Evolutionary conservation across 2,113 vertebrate species (phyloP), one percentile per base, ranked within the genome.

Genomic region (Pelecanoides urinatrix): DNA sequence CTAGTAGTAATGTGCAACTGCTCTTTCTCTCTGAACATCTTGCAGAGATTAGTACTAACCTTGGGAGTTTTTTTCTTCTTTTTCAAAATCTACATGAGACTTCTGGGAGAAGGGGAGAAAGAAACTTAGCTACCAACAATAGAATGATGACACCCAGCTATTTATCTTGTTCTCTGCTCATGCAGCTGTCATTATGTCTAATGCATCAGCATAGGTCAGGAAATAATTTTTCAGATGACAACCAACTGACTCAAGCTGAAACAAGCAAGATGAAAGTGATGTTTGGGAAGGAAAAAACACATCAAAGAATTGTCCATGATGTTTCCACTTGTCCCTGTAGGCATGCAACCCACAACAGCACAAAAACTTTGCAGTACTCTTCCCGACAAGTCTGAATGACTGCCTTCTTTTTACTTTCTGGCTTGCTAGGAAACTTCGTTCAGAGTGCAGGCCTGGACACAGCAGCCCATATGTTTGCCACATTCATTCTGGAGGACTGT

Each of bases 21-120:
- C 27, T 36, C 32, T 34, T 79, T 65, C 77, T 38, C n/a, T 90
- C 9, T 55, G 25, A 78, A 40, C 16, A 30, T 42, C 53, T 76
- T 70, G 29, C 29, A 50, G 38, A 36, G 38, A 44, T 40, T 38
- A 15, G 9, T 22, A 16, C 6, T 62, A 42, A n/a, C 20, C 0
- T 61, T 52, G 13, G 0, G 0, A 0, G 2, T 1, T 25, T 38
- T 75, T 45, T 42, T 1, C 5, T 76, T 75, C 9, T 70, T 83
- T 82, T 79, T 38, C 40, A 77, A 90, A 86, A 63, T 70, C 22
- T 34, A 10, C 1, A 1, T 47, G 40, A 86, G 30, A 42, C 7
- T 52, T 76, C 45, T 42, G 58, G 49, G 40, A 86, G 16, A 25
- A 65, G 2, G 5, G 16, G 7, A 53, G 45, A 55, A 7, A 36